Conservation (phyloP, 2,797 vertebrate genomes). For the Peromyscus eremicus region DNA sequence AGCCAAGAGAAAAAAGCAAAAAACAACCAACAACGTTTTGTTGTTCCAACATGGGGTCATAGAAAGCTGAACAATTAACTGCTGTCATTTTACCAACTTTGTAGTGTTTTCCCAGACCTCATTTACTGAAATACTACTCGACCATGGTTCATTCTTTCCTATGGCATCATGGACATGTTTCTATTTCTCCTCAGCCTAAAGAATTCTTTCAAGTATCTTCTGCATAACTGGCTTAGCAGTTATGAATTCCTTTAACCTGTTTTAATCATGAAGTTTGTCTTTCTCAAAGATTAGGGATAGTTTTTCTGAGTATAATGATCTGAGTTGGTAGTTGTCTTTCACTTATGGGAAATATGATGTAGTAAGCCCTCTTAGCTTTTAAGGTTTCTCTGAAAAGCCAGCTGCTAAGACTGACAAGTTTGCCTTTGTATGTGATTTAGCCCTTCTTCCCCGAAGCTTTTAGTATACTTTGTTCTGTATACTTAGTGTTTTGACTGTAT, state of each 20-base stretch:
- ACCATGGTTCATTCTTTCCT: neutral
- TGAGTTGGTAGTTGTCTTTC: neutral
- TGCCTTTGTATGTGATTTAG: neutral
- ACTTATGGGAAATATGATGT: neutral
- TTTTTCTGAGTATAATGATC: neutral
- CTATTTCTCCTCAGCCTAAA: neutral
- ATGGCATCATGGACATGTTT: neutral
- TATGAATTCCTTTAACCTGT: neutral
- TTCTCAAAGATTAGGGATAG: neutral
- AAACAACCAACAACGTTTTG: too few relatives aligned
- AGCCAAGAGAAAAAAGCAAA: too few relatives aligned
- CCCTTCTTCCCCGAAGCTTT: neutral
- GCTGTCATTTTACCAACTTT: neutral
- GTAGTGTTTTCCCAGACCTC: neutral
- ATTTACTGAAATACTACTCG: neutral
- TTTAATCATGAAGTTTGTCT: neutral
- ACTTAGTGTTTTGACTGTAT: neutral
- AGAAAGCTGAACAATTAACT: too few relatives aligned
- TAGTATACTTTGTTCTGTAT: neutral
- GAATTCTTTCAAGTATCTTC: neutral
- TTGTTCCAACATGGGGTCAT: too few relatives aligned
- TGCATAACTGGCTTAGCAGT: neutral
- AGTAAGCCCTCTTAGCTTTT: neutral
- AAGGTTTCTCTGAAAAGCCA: neutral
- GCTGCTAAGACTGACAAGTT: neutral